Conservation (phyloP, 30 jellyfish, hydroid and myxozoan species). For the Turritopsis rubra region DNA sequence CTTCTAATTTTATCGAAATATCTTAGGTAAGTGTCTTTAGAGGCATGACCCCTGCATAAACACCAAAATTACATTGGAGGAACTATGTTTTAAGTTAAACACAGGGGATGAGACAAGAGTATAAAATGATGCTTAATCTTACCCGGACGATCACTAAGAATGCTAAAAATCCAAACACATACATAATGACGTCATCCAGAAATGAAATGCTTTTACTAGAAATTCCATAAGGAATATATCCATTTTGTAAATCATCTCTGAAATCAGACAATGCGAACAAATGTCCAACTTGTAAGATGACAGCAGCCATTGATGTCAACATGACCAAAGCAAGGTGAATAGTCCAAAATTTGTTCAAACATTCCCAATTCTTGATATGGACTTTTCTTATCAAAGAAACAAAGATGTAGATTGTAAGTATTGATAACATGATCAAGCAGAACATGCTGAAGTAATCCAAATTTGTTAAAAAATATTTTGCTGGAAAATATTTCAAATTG, state of each 20-base stretch:
- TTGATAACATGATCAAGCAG: constrained; percentile 55
- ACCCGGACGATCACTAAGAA: constrained; percentile 59
- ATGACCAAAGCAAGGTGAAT: constrained; percentile 33
- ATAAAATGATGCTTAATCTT: neutral
- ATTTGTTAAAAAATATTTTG: constrained; percentile 39
- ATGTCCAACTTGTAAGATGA: constrained; percentile 45
- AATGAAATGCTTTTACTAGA: constrained; percentile 38
- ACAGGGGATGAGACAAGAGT: neutral
- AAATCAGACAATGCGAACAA: constrained; percentile 26
- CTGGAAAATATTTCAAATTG: constrained; percentile 37
- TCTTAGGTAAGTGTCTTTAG: no score
- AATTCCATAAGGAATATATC: constrained; percentile 47
- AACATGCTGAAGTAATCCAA: constrained; percentile 62
- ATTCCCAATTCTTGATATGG: neutral
- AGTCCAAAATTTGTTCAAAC: constrained; percentile 38
- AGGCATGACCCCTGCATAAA: no score
- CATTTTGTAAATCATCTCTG: constrained; percentile 34
- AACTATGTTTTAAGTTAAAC: no score
- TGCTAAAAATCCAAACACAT: constrained; percentile 58
- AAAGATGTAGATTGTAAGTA: constrained; percentile 33
- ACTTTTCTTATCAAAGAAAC: constrained; percentile 23
- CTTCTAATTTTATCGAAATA: no score
- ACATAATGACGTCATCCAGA: constrained; percentile 39
- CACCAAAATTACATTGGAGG: no score
- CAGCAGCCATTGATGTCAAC: constrained; percentile 17